These are phyloP conservation scores for Incurvaria masculella DNA, from an alignment of 2,888 invertebrate species.

Conservation along the genomic window DNA sequence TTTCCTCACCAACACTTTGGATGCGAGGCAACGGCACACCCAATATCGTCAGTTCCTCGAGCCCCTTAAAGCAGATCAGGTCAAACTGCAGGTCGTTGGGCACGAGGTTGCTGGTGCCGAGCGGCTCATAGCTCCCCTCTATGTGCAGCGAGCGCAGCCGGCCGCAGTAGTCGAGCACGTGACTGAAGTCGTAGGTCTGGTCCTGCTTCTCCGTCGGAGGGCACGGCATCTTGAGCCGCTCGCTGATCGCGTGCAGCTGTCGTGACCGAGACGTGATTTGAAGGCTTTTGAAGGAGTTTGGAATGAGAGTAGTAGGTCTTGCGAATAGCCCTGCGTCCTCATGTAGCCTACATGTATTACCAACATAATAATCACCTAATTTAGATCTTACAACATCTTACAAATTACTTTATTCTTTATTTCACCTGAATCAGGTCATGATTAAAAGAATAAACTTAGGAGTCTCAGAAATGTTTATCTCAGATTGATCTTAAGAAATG, in stretches of 20 bases:
- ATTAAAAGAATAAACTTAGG: no score
- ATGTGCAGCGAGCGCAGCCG: constrained; percentile 69
- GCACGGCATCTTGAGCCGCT: constrained; percentile 82
- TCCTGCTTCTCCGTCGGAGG: constrained; percentile 75
- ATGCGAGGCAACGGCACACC: constrained; percentile 68
- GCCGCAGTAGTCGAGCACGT: constrained; percentile 84
- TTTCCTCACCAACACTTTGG: constrained; percentile 52
- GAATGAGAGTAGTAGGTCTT: background rate
- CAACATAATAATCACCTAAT: no score
- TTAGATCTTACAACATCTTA: no score
- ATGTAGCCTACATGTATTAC: no score
- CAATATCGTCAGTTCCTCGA: constrained; percentile 68
- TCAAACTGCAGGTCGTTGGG: constrained; percentile 79
- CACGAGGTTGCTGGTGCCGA: constrained; percentile 81
- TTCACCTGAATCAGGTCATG: no score
- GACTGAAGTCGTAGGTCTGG: constrained; percentile 84
- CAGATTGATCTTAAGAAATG: no score
- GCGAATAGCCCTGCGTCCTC: background rate
- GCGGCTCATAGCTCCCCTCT: constrained; percentile 62
- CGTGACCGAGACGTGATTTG: no score
- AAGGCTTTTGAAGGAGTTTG: background rate
- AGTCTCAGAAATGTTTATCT: no score
- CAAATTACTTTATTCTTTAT: no score
- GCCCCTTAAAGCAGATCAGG: constrained; percentile 75
- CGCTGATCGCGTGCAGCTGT: constrained; percentile 87